Base-by-base conservation (phyloP, 2,113 vertebrate genomes). In the Periophthalmus modestus region DNA sequence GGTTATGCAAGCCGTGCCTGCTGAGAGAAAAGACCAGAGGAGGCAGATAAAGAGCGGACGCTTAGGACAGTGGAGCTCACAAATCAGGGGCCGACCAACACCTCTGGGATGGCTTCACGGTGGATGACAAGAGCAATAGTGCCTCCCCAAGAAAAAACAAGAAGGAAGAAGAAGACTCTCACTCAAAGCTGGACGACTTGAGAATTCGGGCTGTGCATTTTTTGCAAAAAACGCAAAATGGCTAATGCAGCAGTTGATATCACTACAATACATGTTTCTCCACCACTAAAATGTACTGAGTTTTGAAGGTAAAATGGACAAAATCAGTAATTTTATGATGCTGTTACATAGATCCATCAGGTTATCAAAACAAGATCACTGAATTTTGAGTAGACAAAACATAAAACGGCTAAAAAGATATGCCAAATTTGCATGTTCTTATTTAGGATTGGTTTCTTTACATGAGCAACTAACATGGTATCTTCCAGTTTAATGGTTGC, bases 31-130 rank as follows among this genome's bases (percentile, higher is more conserved):
- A 74, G 80, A 85, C 77, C 69, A 13, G 76, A 77, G 76, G 77
- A 84, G 82, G 82, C 46, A 68, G 71, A 86, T 57, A 61, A 74
- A 88, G 75, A 89, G 80, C 63, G 73, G 79, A 67, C 82, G 71
- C 69, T 88, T 81, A 81, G 82, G 82, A 89, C 77, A 79, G 77
- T 85, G 74, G 65, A 78, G 78, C 78, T 68, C 80, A 88, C 88
- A 89, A 88, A 89, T 87, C 87, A 94, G 92, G 80, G 91, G 90
- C 91, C 92, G 23, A 34, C 59, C 24, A 62, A 95, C 95, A 94
- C 95, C 95, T 95, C 71, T 34, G 95, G 95, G 95, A 95, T 89
- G 91, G 88, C 94, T 95, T 96, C 94, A 95, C 82, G 91, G 93
- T 94, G 93, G 92, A 94, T 95, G 94, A 95, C 94, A 95, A 94